Conservation (phyloP, 2,888 invertebrate species). For the Entomobrya proxima region DNA sequence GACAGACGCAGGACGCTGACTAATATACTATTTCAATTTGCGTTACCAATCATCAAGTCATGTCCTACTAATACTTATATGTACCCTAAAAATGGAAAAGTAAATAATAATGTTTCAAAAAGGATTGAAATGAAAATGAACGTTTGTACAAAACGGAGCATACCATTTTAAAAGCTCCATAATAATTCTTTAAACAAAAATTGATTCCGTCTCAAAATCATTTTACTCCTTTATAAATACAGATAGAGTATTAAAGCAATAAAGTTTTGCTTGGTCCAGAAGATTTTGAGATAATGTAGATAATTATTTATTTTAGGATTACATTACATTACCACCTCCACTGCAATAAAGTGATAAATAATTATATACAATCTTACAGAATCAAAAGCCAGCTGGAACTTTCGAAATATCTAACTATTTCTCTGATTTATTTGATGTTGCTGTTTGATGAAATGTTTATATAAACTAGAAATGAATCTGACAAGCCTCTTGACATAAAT, state of each 20-base stretch:
- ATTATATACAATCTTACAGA: not conserved
- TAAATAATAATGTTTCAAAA: too few species aligned
- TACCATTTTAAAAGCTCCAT: too few species aligned
- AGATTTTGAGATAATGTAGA: too few species aligned
- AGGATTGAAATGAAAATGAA: too few species aligned
- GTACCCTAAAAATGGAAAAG: too few species aligned
- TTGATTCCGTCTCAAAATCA: too few species aligned
- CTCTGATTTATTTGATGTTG: not conserved
- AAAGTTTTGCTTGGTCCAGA: too few species aligned
- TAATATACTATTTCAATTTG: not conserved
- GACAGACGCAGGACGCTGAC: conserved; percentile 15
- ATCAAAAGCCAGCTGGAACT: conserved; percentile 27
- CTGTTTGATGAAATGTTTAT: conserved; percentile 41
- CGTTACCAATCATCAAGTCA: not conserved
- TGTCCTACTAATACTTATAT: not conserved
- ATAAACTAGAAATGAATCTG: conserved; percentile 42
- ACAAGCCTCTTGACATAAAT: conserved; percentile 30
- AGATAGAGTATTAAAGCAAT: too few species aligned
- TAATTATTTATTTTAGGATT: not conserved
- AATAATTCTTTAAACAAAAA: too few species aligned
- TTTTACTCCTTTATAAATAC: too few species aligned
- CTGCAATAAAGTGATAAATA: conserved; percentile 34
- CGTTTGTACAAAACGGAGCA: too few species aligned
- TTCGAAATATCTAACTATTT: not conserved
- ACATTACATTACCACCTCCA: not conserved